Evolutionary conservation across 2,888 invertebrate species (phyloP).

Genomic region (Eristalinus aeneus): DNA sequence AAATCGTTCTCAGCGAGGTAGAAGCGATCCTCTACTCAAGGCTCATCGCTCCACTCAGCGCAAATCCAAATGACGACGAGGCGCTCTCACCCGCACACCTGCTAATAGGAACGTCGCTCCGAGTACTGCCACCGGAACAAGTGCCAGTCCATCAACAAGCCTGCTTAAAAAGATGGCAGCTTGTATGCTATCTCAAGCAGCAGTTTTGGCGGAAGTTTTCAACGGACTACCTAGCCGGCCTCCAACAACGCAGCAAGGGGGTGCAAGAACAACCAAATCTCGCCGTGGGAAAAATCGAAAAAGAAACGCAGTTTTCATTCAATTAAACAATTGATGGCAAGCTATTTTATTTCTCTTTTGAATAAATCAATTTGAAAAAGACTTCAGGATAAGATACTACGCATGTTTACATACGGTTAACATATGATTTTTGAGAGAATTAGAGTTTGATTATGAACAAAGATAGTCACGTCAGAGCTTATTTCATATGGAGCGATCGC

Average conservation of each 20-base stretch:
- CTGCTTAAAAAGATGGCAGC: no score
- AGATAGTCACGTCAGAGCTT: no score
- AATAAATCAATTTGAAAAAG: no score
- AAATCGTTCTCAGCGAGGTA: conserved; percentile 31
- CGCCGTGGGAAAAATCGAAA: conserved; percentile 7
- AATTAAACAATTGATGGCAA: neutral
- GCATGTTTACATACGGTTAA: no score
- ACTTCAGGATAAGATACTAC: no score
- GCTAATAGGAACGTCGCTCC: conserved; percentile 20
- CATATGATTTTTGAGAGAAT: no score
- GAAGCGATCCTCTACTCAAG: conserved; percentile 34
- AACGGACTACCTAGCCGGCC: conserved; percentile 33
- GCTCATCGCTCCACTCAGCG: conserved; percentile 20
- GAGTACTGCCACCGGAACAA: neutral
- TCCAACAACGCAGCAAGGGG: conserved; percentile 44
- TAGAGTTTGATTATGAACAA: no score
- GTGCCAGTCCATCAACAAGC: neutral
- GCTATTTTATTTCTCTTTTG: neutral
- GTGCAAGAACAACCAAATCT: conserved; percentile 14
- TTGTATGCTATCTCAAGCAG: neutral
- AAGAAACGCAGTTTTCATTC: neutral
- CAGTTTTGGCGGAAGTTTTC: conserved; percentile 26
- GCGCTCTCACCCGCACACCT: conserved; percentile 39
- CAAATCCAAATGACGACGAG: conserved; percentile 40
- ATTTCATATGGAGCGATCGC: no score